Conservation (phyloP, 2,797 vertebrate genomes). For the Sphenopsis melanotis region DNA sequence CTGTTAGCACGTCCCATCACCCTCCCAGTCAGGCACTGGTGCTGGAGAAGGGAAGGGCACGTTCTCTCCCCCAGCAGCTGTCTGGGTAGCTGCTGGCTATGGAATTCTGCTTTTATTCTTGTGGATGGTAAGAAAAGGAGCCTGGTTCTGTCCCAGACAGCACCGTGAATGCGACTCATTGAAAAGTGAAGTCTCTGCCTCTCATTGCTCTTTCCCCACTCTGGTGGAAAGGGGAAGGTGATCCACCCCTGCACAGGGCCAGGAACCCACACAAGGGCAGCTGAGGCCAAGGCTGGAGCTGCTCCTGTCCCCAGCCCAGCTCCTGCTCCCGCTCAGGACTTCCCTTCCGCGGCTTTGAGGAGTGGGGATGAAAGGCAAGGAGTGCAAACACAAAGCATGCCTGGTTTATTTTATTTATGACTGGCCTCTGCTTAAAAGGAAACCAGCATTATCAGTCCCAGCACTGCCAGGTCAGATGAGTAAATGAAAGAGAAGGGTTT, state of each 20-base stretch:
- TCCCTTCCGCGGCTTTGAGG: not conserved
- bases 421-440: conserved; percentile 45
- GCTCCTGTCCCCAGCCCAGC: not conserved
- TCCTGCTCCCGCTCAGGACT: not conserved
- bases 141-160: rapidly evolving
- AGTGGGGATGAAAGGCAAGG: conserved; percentile 3
- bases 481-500: conserved; percentile 37
- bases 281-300: not conserved
- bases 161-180: rapidly evolving
- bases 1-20: not conserved
- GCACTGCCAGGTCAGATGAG: not conserved
- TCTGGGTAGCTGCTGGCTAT: not conserved
- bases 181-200: not conserved
- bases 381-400: conserved; percentile 19
- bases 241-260: rapidly evolving
- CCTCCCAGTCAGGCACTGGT: not conserved
- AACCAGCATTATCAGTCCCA: conserved; percentile 31
- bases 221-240: not conserved
- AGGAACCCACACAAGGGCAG: not conserved
- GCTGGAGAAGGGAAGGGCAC: not conserved
- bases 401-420: conserved; percentile 63
- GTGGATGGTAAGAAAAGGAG: not conserved
- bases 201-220: rapidly evolving
- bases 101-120: not conserved
- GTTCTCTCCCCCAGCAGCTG: not conserved